Percentiles rank a stretch among this genome's conserved stretches.
These are phyloP conservation scores for Megalops atlanticus DNA, from an alignment of 2,113 vertebrate genomes.

Conservation along the genomic window DNA sequence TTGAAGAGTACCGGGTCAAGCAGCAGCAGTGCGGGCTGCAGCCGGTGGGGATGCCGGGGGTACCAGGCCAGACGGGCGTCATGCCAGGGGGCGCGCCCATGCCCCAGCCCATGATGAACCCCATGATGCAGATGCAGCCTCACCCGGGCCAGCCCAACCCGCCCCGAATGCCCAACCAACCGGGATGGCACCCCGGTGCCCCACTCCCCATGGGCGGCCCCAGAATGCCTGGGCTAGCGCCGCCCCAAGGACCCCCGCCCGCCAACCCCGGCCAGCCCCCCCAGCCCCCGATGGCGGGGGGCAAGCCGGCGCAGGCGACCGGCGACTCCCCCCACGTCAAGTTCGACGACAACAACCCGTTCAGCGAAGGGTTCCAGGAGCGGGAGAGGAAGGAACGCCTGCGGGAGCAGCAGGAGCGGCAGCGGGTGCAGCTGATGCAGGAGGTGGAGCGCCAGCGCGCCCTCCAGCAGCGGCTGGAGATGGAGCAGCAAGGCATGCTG, in stretches of 20 bases:
- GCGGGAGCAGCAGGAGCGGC: slow-evolving; percentile 91
- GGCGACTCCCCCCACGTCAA: slow-evolving; percentile 77
- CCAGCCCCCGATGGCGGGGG: slow-evolving; percentile 51
- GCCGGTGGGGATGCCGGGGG: slow-evolving; percentile 72
- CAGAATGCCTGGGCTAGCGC: slow-evolving; percentile 63
- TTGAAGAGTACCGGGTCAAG: slow-evolving; percentile 93
- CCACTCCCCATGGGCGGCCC: slow-evolving; percentile 62
- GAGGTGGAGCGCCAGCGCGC: slow-evolving; percentile 91
- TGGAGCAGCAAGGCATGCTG: slow-evolving; percentile 78
- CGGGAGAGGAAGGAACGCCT: slow-evolving; percentile 89
- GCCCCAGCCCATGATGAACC: slow-evolving; percentile 70
- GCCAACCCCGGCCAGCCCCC: slow-evolving; percentile 47
- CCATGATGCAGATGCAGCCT: slow-evolving; percentile 68
- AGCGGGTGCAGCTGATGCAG: slow-evolving; percentile 93
- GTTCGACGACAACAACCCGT: slow-evolving; percentile 97
- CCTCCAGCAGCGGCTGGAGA: slow-evolving; percentile 86
- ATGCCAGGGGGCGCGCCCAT: slow-evolving; percentile 71
- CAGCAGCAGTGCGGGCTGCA: slow-evolving; percentile 82
- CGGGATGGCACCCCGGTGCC: slow-evolving; percentile 80
- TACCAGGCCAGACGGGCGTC: slow-evolving; percentile 71
- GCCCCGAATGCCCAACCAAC: slow-evolving; percentile 72
- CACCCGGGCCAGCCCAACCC: slow-evolving; percentile 76
- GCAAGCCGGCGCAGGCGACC: slow-evolving; percentile 70
- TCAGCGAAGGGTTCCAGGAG: slow-evolving; percentile 95
- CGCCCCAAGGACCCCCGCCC: slow-evolving; percentile 70